Evolutionary conservation across 2,113 vertebrate genomes (phyloP).

Genomic region (Aix galericulata): DNA sequence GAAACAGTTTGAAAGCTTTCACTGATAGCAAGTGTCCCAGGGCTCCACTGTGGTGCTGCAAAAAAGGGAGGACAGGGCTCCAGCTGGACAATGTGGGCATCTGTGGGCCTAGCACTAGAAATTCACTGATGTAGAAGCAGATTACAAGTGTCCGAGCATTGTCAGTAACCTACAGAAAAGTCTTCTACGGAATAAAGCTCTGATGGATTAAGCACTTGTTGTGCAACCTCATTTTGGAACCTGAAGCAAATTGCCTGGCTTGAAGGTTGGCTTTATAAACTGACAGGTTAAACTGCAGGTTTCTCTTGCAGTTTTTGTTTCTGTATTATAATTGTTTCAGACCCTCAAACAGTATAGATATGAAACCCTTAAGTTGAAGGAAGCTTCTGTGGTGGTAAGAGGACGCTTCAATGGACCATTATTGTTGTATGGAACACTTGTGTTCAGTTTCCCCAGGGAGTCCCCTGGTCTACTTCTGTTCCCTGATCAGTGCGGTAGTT

Average conservation of each 20-base stretch:
- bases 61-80: not conserved
- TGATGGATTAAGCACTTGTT: conserved; percentile 4
- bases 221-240: not conserved
- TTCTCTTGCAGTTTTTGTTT: not conserved
- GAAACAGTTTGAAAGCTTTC: not conserved
- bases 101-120: not conserved
- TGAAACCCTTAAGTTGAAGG: not conserved
- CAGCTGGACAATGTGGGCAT: not conserved
- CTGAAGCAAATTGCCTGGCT: conserved; percentile 4
- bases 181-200: conserved; percentile 1
- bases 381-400: not conserved
- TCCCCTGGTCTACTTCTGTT: not conserved
- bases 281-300: not conserved
- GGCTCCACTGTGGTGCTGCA: not conserved
- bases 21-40: not conserved
- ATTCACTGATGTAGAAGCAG: not conserved
- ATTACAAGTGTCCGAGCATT: not conserved
- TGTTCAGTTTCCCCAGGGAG: not conserved
- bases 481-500: not conserved
- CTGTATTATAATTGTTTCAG: not conserved
- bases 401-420: not conserved
- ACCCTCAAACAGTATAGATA: not conserved
- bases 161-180: not conserved
- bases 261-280: not conserved
- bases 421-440: not conserved